Evolutionary conservation across 2,113 vertebrate species (phyloP), one percentile per base, ranked within the genome.

Genomic region (Cairina moschata): DNA sequence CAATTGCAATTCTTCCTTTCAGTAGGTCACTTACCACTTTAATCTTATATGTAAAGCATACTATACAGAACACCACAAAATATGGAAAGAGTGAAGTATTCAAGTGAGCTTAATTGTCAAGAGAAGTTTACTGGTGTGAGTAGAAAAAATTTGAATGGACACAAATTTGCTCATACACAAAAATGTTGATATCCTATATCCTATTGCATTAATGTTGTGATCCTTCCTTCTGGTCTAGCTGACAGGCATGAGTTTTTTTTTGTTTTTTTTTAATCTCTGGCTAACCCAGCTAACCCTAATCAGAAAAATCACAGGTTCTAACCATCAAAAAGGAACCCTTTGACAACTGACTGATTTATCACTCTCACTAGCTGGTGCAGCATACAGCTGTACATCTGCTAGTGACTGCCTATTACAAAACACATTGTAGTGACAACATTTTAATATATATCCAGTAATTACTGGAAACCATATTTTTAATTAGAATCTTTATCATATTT

Each of bases 341-440:
- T 36, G 77, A 12, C 11, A 82, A n/a, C 44, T 78, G 46, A 74
- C 28, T 38, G 52, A 40, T 15, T 62, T 52, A n/a, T 40, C 23
- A 32, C 4, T 32, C 7, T 55, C 14, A 34, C 0, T 1, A 66
- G 17, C 14, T 40, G 13, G 36, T 3, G 1, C 20, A 63, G 23
- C 28, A 23, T 59, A 36, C 21, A 66, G 32, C 32, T 22, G 2
- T 50, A 68, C 10, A 9, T 63, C 29, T 86, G 15, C 6, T n/a
- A 42, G 17, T 18, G 8, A 78, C 1, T 65, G 16, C 22, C n/a
- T 52, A 68, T 34, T 75, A 73, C 75, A 87, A 91, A 60, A 16
- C 10, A 29, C 25, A 54, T 36, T 85, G 23, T 50, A 65, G 20
- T 40, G 8, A 23, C n/a, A 62, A 29, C 1, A 23, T 50, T 88